Evolutionary conservation across 2,113 vertebrate species (phyloP).

Genomic region (Pluvialis apricaria): DNA sequence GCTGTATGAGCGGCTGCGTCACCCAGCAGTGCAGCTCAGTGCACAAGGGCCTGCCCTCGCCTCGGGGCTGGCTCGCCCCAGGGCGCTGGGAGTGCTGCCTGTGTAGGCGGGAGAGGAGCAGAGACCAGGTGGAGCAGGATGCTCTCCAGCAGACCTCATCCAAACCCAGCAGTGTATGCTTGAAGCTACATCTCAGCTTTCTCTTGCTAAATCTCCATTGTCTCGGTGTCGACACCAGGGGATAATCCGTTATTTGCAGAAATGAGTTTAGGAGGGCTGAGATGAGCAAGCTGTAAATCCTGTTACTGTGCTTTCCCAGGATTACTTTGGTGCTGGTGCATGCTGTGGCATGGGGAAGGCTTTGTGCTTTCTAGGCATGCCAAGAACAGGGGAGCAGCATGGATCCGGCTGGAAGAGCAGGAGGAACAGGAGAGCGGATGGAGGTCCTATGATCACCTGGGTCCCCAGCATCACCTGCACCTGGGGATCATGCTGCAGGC

Average conservation of each 20-base stretch:
- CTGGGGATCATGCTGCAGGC: neutral
- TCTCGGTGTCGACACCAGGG: neutral
- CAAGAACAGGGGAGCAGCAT: neutral
- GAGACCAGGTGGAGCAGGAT: neutral
- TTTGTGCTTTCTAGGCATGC: neutral
- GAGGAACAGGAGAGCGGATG: neutral
- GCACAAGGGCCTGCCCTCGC: fast-evolving
- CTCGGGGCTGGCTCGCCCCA: fast-evolving
- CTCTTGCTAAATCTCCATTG: neutral
- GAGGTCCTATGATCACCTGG: neutral
- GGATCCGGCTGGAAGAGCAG: neutral
- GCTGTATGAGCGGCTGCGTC: fast-evolving
- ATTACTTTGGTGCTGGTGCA: neutral
- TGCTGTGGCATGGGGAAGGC: fast-evolving
- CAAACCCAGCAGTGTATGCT: fast-evolving
- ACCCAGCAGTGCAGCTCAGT: neutral
- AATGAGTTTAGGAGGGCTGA: conserved; percentile 21
- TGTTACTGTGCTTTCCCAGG: neutral
- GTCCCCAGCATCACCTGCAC: neutral
- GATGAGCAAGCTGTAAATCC: conserved; percentile 24
- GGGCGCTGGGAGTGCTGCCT: neutral
- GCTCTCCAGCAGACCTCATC: neutral
- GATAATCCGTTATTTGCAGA: conserved; percentile 15
- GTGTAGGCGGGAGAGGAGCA: neutral
- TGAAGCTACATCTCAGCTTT: neutral